Base-by-base conservation (phyloP, 1,140 invertebrate species). In the Drosophila oshimai region DNA sequence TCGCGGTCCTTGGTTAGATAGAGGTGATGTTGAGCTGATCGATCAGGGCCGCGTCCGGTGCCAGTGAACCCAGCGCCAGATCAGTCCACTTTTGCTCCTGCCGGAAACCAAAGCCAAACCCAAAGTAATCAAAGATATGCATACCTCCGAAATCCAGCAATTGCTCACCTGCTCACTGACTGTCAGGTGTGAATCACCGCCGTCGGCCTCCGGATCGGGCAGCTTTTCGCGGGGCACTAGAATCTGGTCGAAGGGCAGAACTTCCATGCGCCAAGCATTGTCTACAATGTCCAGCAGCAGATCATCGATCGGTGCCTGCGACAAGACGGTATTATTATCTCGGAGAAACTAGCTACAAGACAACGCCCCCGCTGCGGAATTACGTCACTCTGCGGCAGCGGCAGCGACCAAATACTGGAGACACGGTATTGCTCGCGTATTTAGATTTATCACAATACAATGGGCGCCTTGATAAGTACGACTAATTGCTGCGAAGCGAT, bases 171-270 rank as follows among this genome's bases (percentile, higher is more conserved):
- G 95, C 90, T 99, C 97, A 86, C 95, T 96, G 0, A 98, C 91
- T 2, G 97, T 98, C 87, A 98, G 94, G 78, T 96, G 95, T 31
- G 95, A 95, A 91, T 98, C 97, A 15, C 96, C 96, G 88, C 97
- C 97, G 89, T 99, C 97, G 22, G 97, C 97, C 91, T 99, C 98
- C 1, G 96, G 96, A 92, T 98, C 97, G 4, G 97, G 96, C 24
- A 99, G 92, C 92, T 99, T 97, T 72, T 95, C 93, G 36, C 95
- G 81, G 6, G 98, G 97, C 7, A 99, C 97, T 53, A 94, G 92
- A 76, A 99, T 97, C 81, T 98, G 97, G 89, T 99, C 97, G 76
- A 95, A 93, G 10, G 97, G 97, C 26, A 99, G 91, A 71, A 95
- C 93, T 86, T 98, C 97, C 72, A 94, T 94, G 58, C 96, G 93